Conservation (phyloP, 2,888 invertebrate species). For the Chloroclysta siterata region DNA sequence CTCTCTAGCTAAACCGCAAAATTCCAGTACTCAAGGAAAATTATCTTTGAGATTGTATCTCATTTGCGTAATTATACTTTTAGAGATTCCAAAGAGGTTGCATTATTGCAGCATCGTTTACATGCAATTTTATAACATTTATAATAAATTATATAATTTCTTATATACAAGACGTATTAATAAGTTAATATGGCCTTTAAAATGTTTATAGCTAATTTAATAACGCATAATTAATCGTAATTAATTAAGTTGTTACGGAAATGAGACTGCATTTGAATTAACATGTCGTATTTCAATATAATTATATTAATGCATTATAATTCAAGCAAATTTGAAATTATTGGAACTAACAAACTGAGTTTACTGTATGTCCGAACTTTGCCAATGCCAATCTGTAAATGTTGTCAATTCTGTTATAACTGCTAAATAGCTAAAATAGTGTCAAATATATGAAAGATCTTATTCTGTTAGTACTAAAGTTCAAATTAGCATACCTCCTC, state of each 20-base stretch:
- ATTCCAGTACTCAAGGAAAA: slow-evolving; percentile 38
- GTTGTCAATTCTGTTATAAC: too few species aligned
- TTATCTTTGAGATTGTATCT: slow-evolving; percentile 41
- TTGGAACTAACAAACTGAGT: too few species aligned
- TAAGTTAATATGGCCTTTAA: slow-evolving; percentile 10
- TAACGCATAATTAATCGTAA: slow-evolving; percentile 1
- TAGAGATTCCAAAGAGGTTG: slow-evolving; percentile 36
- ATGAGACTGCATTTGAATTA: not conserved
- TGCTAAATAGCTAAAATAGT: too few species aligned
- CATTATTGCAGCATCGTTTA: slow-evolving; percentile 20
- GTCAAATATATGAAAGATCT: too few species aligned
- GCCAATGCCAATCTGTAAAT: too few species aligned
- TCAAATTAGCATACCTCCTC: too few species aligned
- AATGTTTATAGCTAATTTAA: slow-evolving; percentile 10
- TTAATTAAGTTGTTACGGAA: slow-evolving; percentile 5
- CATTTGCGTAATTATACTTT: slow-evolving; percentile 41
- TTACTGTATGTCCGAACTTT: too few species aligned
- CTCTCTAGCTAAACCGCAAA: slow-evolving; percentile 38
- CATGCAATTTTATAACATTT: slow-evolving; percentile 13
- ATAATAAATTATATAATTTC: not conserved
- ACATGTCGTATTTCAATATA: too few species aligned
- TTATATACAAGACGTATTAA: slow-evolving; percentile 6
- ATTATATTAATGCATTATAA: too few species aligned
- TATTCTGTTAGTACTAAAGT: too few species aligned
- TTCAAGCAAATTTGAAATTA: too few species aligned